Evolutionary conservation across 2,888 invertebrate species (phyloP).

Genomic region (Acronicta psi): DNA sequence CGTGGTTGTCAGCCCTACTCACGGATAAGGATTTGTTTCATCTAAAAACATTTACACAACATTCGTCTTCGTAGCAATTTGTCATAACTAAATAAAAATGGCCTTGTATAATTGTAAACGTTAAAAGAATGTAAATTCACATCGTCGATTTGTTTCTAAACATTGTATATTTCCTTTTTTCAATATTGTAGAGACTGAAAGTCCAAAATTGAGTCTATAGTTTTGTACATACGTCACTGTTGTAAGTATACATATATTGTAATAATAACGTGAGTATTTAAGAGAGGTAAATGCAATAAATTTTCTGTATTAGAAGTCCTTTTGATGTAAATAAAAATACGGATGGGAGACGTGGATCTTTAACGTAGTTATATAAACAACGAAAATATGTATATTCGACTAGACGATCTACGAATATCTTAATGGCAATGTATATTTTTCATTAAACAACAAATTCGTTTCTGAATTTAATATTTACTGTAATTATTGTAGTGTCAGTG

Average conservation of each 20-base stretch:
- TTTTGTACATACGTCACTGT: conserved; percentile 88
- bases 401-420: conserved; percentile 46
- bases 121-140: conserved; percentile 74
- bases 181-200: conserved; percentile 87
- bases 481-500: conserved; percentile 39
- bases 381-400: conserved; percentile 60
- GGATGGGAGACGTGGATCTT: conserved; percentile 70
- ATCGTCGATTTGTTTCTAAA: conserved; percentile 73
- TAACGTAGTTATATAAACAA: conserved; percentile 69
- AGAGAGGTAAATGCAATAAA: conserved; percentile 85
- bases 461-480: conserved; percentile 33
- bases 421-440: conserved; percentile 50
- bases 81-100: conserved; percentile 70
- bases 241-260: conserved; percentile 86
- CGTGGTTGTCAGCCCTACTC: conserved; percentile 53
- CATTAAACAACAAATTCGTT: conserved; percentile 34
- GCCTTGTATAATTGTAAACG: conserved; percentile 82
- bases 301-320: conserved; percentile 84
- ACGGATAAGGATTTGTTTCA: conserved; percentile 34
- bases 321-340: conserved; percentile 80
- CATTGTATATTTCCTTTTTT: conserved; percentile 78
- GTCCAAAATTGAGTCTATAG: conserved; percentile 88
- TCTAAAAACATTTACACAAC: conserved; percentile 57
- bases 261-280: conserved; percentile 83
- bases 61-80: conserved; percentile 63